Evolutionary conservation across 1,140 invertebrate species (phyloP).

Genomic region (Battus philenor): DNA sequence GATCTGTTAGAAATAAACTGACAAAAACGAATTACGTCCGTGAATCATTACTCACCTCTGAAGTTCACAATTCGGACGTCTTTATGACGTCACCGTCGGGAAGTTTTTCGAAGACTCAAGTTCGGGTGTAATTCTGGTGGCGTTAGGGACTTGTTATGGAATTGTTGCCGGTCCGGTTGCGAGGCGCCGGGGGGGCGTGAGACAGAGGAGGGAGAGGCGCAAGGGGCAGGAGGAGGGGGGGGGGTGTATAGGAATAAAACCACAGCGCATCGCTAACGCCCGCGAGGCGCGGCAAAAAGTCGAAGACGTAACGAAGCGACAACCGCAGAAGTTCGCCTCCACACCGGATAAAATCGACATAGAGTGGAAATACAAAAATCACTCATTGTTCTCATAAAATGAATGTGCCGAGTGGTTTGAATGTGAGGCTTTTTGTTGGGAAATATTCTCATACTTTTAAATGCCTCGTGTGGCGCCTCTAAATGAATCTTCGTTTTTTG

Average conservation of each 20-base stretch:
- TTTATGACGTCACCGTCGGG: slow-evolving; percentile 1
- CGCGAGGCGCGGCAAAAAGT: slow-evolving; percentile 67
- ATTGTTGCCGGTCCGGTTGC: slow-evolving; percentile 21
- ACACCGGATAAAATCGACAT: slow-evolving; percentile 72
- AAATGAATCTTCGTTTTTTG: slow-evolving; percentile 72
- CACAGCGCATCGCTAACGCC: slow-evolving; percentile 50
- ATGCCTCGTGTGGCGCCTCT: slow-evolving; percentile 73
- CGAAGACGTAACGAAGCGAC: slow-evolving; percentile 65
- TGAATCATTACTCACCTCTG: slow-evolving; percentile 40
- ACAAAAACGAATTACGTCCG: slow-evolving; percentile 27
- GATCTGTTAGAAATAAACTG: slow-evolving; percentile 52
- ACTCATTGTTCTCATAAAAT: slow-evolving; percentile 76
- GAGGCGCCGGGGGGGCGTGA: slow-evolving; percentile 31
- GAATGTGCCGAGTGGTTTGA: slow-evolving; percentile 72
- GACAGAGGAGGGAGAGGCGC: slow-evolving; percentile 56
- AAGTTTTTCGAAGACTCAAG: too few relatives aligned
- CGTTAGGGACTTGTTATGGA: slow-evolving; percentile 17
- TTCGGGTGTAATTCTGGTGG: too few relatives aligned
- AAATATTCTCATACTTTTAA: slow-evolving; percentile 76
- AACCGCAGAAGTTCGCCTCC: slow-evolving; percentile 60
- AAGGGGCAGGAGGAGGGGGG: slow-evolving; percentile 21
- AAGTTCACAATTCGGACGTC: slow-evolving; percentile 22
- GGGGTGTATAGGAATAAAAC: slow-evolving; percentile 42
- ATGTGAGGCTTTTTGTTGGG: slow-evolving; percentile 73
- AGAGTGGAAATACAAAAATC: slow-evolving; percentile 75